Percentiles rank a stretch among this genome's conserved stretches.
These are phyloP conservation scores for Ennomos erosarius DNA, from an alignment of 2,888 invertebrate species.

Conservation along the genomic window DNA sequence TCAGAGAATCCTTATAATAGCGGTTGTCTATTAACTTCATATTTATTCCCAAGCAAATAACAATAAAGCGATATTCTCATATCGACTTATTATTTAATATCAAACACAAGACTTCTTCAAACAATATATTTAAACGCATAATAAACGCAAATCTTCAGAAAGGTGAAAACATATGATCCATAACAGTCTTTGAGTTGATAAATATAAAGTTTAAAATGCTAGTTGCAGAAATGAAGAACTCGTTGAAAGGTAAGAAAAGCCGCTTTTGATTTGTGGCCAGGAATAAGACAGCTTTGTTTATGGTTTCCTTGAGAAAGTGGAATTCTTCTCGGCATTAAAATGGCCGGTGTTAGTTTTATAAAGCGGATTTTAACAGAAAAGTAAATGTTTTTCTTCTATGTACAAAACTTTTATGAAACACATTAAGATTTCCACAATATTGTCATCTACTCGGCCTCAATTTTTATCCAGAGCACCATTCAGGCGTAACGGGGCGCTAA, in stretches of 20 bases:
- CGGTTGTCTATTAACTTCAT: too few species aligned
- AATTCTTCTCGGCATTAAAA: slow-evolving; percentile 35
- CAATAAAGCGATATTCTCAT: slow-evolving; percentile 11
- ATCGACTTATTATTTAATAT: slow-evolving; percentile 47
- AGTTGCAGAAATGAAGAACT: slow-evolving; percentile 33
- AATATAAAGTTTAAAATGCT: slow-evolving; percentile 34
- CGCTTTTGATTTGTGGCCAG: slow-evolving; percentile 73
- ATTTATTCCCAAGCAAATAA: not conserved
- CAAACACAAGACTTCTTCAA: slow-evolving; percentile 62
- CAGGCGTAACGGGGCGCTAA: too few species aligned
- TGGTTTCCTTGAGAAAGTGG: slow-evolving; percentile 69
- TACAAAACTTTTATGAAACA: too few species aligned
- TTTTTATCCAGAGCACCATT: too few species aligned
- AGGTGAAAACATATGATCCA: slow-evolving; percentile 39
- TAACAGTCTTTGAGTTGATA: slow-evolving; percentile 25
- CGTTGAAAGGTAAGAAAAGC: slow-evolving; percentile 62
- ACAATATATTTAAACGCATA: slow-evolving; percentile 64
- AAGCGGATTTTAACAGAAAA: slow-evolving; percentile 20
- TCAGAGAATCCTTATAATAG: too few species aligned
- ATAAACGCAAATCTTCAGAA: slow-evolving; percentile 53
- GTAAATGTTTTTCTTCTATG: too few species aligned
- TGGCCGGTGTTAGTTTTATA: slow-evolving; percentile 26
- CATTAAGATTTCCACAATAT: too few species aligned
- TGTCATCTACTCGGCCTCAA: too few species aligned
- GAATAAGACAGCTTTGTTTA: slow-evolving; percentile 72